Evolutionary conservation across 2,888 invertebrate species (phyloP), one percentile per base, ranked within the genome.

Genomic region (Agrypnus murinus): DNA sequence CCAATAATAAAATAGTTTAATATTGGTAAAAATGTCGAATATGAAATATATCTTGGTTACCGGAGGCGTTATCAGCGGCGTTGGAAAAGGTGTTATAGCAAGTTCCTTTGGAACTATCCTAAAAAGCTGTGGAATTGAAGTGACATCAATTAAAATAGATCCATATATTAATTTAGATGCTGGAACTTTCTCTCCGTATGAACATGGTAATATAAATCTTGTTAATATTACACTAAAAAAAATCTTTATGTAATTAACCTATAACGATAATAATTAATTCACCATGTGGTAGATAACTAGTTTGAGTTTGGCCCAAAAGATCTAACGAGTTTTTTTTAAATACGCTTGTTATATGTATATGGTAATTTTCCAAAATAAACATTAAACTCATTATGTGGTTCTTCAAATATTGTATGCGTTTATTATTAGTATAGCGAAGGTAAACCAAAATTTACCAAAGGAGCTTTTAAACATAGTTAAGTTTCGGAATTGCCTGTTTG

Each of bases 111-210:
- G 98, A 53, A 96, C 97, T 40, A 92, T 98, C 81, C 88, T 99
- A 38, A 98, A 99, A 87, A 94, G 96, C 80, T 96, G 96, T 84
- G 97, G 97, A 32, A 93, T 98, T 76, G 92, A 94, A 86, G 98
- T 99, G 64, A 98, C 99, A 65, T 96, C 98, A 48, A 99, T 99
- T 81, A 99, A 99, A 90, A 99, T 99, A 84, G 99, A 99, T 86
- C 99, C 99, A 0, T 99, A 99, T 84, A 96, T 99, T 76, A 99
- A 99, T 87, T 97, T 99, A 73, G 99, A 99, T 86, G 99, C 99
- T 75, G 99, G 99, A 71, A 99, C 99, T 17, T 99, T 99, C 87
- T 98, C 98, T 8, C 99, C 99, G 0, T 99, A 97, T 83, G 99
- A 99, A 84, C 99, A 99, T 86, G 99, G 98, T 97, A 89, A 89